A percentile compares a stretch with the other conserved stretches of the same genome.
These are phyloP conservation scores for Ochropleura plecta DNA, from an alignment of 2,888 invertebrate genomes.

Conservation along the genomic window DNA sequence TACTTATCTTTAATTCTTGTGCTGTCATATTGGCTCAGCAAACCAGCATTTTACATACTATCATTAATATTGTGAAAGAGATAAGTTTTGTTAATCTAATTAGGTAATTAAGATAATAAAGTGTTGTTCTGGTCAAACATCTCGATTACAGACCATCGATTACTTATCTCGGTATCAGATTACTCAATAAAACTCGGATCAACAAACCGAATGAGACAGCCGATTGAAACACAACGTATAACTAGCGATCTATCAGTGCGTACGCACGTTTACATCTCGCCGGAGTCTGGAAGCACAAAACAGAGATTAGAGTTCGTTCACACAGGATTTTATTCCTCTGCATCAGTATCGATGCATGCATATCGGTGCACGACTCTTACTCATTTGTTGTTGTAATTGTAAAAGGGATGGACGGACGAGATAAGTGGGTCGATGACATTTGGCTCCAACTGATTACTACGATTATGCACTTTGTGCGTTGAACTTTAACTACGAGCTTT, in stretches of 20 bases:
- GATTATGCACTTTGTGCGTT: slow-evolving; percentile 91
- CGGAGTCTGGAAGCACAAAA: slow-evolving; percentile 86
- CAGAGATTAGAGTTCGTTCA: slow-evolving; percentile 91
- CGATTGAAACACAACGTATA: slow-evolving; percentile 63
- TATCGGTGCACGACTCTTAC: slow-evolving; percentile 89
- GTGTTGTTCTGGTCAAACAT: background rate
- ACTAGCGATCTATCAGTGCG: slow-evolving; percentile 77
- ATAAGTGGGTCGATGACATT: slow-evolving; percentile 90
- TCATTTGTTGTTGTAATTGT: slow-evolving; percentile 91
- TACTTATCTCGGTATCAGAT: slow-evolving; percentile 40
- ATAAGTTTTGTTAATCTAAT: slow-evolving; percentile 8
- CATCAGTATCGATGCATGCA: slow-evolving; percentile 87
- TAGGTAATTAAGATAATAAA: slow-evolving; percentile 11
- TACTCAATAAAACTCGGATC: slow-evolving; percentile 52
- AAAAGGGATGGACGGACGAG: slow-evolving; percentile 91
- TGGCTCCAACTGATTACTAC: slow-evolving; percentile 89
- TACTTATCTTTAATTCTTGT: background rate
- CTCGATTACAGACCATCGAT: slow-evolving; percentile 13
- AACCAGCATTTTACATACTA: background rate
- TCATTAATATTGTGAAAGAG: slow-evolving; percentile 2
- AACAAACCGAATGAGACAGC: slow-evolving; percentile 54
- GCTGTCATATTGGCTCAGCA: slow-evolving; percentile 18
- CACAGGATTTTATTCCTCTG: slow-evolving; percentile 90
- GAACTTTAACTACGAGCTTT: slow-evolving; percentile 87
- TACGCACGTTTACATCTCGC: slow-evolving; percentile 82